Percentiles rank a stretch among this genome's conserved stretches.
These are phyloP conservation scores for Murina feae DNA, from an alignment of 2,113 vertebrate species.

Conservation along the genomic window DNA sequence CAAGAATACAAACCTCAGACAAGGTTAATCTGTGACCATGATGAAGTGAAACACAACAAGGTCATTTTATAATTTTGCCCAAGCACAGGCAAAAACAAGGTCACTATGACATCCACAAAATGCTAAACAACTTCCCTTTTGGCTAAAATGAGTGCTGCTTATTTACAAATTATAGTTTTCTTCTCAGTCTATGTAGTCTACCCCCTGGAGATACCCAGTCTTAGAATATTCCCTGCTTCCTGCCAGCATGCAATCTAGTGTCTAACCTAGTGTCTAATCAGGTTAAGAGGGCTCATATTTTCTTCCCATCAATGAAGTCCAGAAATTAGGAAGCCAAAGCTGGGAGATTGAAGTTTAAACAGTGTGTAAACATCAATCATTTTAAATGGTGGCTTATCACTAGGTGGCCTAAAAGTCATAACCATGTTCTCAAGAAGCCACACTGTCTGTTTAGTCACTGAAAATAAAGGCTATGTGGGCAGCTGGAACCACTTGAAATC, in stretches of 20 bases:
- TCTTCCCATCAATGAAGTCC: background rate
- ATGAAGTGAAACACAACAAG: background rate
- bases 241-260: background rate
- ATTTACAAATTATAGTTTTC: background rate
- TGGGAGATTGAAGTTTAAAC: background rate
- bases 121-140: background rate
- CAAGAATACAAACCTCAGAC: background rate
- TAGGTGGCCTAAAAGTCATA: background rate
- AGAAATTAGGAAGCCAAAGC: too few species aligned
- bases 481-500: constrained; percentile 5
- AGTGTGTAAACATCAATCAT: background rate
- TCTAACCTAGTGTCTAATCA: background rate
- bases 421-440: background rate
- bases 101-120: background rate
- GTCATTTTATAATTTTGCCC: background rate
- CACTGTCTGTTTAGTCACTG: background rate
- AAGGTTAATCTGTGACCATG: background rate
- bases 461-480: background rate
- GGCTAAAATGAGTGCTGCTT: background rate
- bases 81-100: background rate
- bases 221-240: background rate
- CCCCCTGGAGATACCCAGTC: background rate
- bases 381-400: background rate
- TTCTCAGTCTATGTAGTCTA: background rate
- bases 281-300: background rate